These are phyloP conservation scores for Myotis davidii DNA, from an alignment of 2,113 vertebrate genomes.

Conservation along the genomic window DNA sequence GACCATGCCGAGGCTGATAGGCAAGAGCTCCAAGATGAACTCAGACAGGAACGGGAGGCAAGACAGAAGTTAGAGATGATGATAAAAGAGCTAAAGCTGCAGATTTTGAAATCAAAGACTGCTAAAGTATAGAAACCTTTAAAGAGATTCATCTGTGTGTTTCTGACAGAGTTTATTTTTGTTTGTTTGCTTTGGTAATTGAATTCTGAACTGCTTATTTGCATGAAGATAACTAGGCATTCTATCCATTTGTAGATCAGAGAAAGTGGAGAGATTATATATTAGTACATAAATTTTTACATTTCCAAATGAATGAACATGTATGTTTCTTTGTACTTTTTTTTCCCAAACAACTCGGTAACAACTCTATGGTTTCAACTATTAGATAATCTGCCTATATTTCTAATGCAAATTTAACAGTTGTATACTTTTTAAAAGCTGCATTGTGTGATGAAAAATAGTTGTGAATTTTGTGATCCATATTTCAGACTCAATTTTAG, in stretches of 20 bases:
- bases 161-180: constrained; percentile 76
- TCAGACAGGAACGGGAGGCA: constrained; percentile 94
- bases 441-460: constrained; percentile 71
- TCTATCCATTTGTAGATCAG: constrained; percentile 78
- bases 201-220: constrained; percentile 70
- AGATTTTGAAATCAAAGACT: constrained; percentile 90
- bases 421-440: constrained; percentile 79
- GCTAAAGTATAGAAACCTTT: constrained; percentile 82
- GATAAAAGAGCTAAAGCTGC: constrained; percentile 93
- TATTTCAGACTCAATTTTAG: constrained; percentile 75
- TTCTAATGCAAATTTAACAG: constrained; percentile 78
- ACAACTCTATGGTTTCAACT: constrained; percentile 73
- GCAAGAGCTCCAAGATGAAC: constrained; percentile 96
- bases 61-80: constrained; percentile 94
- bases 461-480: constrained; percentile 71
- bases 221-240: constrained; percentile 73
- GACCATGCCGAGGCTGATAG: constrained; percentile 95
- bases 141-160: constrained; percentile 35
- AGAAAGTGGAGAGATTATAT: constrained; percentile 78
- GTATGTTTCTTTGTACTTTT: constrained; percentile 83
- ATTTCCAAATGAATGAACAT: constrained; percentile 85
- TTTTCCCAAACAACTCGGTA: constrained; percentile 71
- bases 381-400: constrained; percentile 79
- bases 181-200: constrained; percentile 71
- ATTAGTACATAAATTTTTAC: constrained; percentile 82